phyloP scores from a whole-genome alignment of 1,140 invertebrate genomes.

The Pseudomyrmex flavicornis region DNA sequence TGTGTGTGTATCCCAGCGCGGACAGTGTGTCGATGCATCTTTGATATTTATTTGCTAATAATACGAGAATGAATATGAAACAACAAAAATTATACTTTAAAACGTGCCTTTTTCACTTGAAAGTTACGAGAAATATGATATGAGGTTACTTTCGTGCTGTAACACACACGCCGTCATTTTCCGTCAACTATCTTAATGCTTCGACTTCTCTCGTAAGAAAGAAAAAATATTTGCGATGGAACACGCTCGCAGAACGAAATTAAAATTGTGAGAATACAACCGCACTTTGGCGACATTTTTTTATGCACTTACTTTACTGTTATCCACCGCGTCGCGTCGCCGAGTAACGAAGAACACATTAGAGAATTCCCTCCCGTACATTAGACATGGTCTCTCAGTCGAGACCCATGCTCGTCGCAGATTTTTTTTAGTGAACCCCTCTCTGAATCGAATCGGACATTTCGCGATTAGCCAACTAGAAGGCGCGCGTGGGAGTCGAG shows the following conservation, averaged over 20 bases:
- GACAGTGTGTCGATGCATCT: too few relatives aligned
- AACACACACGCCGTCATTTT: neutral
- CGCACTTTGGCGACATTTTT: conserved; percentile 10
- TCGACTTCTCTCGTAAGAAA: conserved; percentile 5
- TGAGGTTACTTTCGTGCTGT: neutral
- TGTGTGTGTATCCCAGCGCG: neutral
- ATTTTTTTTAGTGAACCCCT: conserved; percentile 1
- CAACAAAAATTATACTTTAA: too few relatives aligned
- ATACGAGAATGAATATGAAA: too few relatives aligned
- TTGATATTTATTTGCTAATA: too few relatives aligned
- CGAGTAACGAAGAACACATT: conserved; percentile 35
- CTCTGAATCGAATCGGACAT: conserved; percentile 14
- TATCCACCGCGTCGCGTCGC: conserved; percentile 16
- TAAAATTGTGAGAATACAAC: conserved; percentile 35
- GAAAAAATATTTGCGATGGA: conserved; percentile 3
- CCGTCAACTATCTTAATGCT: conserved; percentile 33
- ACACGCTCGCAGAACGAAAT: conserved; percentile 6
- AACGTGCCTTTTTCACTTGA: neutral
- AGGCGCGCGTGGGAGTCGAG: conserved; percentile 10
- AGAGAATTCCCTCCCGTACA: conserved; percentile 21
- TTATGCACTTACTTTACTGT: conserved; percentile 14
- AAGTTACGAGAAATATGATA: neutral
- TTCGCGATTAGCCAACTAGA: conserved; percentile 54
- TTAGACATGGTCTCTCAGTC: conserved; percentile 24
- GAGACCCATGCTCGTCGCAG: conserved; percentile 9